These are phyloP conservation scores for Galleria mellonella DNA, from an alignment of 1,140 invertebrate species.

Conservation along the genomic window DNA sequence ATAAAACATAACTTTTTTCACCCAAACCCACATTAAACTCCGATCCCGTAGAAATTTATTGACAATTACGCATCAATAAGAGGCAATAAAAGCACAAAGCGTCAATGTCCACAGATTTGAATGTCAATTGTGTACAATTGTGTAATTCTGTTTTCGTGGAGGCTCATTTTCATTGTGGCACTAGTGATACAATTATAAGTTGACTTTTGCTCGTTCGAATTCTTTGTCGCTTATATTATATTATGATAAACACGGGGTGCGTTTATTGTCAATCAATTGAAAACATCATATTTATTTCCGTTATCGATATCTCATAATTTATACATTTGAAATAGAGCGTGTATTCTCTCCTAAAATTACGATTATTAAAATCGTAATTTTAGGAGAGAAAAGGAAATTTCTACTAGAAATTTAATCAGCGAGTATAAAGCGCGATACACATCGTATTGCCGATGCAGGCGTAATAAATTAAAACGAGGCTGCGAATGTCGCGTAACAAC, in stretches of 20 bases:
- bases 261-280: slow-evolving; percentile 54
- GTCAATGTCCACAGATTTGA: slow-evolving; percentile 70
- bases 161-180: slow-evolving; percentile 63
- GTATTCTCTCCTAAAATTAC: no score
- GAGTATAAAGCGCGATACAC: no score
- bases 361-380: no score
- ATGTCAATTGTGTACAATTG: slow-evolving; percentile 72
- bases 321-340: no score
- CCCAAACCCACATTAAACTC: slow-evolving; percentile 72
- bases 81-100: slow-evolving; percentile 70
- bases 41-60: slow-evolving; percentile 71
- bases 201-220: slow-evolving; percentile 51
- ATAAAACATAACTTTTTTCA: slow-evolving; percentile 74
- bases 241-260: slow-evolving; percentile 55
- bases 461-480: slow-evolving; percentile 47
- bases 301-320: slow-evolving; percentile 15
- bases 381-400: no score
- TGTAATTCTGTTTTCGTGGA: slow-evolving; percentile 67
- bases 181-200: slow-evolving; percentile 65
- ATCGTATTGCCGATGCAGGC: slow-evolving; percentile 1
- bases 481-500: slow-evolving; percentile 53
- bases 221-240: slow-evolving; percentile 54
- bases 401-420: no score
- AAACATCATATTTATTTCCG: slow-evolving; percentile 37
- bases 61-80: slow-evolving; percentile 72